Conservation (phyloP, 2,888 invertebrate genomes). For the Rhorus exstirpatorius region DNA sequence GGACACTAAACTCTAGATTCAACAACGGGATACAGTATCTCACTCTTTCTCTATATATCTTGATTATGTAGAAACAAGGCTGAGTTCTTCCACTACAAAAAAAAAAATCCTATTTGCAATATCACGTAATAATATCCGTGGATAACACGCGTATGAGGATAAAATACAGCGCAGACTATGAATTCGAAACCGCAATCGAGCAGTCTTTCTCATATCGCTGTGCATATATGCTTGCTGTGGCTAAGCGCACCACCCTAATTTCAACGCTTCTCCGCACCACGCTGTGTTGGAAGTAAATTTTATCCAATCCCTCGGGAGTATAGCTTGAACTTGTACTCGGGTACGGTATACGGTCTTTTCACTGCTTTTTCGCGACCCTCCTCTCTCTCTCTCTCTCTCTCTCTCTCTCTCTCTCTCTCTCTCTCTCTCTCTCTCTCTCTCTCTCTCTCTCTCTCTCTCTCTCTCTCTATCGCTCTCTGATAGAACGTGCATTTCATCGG, state of each 20-base stretch:
- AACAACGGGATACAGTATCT: conserved; percentile 26
- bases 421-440: conserved; percentile 1
- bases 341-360: conserved; percentile 30
- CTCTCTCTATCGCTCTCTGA: background rate
- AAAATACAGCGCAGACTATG: conserved; percentile 18
- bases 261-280: conserved; percentile 22
- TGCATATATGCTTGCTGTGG: conserved; percentile 5
- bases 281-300: conserved; percentile 43
- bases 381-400: background rate
- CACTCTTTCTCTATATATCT: background rate
- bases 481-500: conserved; percentile 18
- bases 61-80: background rate
- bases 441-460: background rate
- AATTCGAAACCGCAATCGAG: conserved; percentile 13
- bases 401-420: background rate
- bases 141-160: conserved; percentile 1
- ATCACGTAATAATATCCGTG: background rate
- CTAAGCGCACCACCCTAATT: conserved; percentile 50
- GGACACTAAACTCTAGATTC: conserved; percentile 49
- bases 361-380: background rate
- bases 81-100: background rate
- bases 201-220: conserved; percentile 48
- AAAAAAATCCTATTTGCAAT: background rate
- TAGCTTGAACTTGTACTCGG: conserved; percentile 12
- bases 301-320: conserved; percentile 6